Evolutionary conservation across 2,797 vertebrate genomes (phyloP).

Genomic region (Phalanger gymnotis): DNA sequence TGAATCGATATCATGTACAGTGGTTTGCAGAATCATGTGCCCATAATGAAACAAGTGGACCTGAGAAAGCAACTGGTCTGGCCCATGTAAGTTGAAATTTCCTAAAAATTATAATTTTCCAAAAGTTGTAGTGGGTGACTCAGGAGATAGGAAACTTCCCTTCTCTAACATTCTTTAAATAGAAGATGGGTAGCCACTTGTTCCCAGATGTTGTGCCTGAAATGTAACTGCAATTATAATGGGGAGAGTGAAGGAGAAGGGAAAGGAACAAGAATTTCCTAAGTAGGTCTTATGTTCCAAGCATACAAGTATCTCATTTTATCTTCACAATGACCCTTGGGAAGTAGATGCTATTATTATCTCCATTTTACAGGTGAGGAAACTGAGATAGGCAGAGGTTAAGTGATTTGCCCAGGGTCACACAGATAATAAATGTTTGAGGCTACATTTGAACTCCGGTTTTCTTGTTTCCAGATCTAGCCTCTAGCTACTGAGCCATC

Average conservation of each 20-base stretch:
- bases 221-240: not conserved
- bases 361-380: not conserved
- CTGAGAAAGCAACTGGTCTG: constrained; percentile 86
- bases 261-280: not conserved
- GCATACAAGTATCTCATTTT: not conserved
- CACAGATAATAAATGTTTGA: not conserved
- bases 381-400: not conserved
- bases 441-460: not conserved
- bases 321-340: not conserved
- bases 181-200: not conserved
- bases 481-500: not conserved
- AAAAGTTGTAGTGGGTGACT: not conserved
- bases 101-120: not conserved
- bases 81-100: constrained; percentile 88
- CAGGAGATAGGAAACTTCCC: not conserved
- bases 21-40: constrained; percentile 93
- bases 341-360: not conserved
- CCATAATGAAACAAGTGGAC: constrained; percentile 89
- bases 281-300: not conserved
- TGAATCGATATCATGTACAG: constrained; percentile 91
- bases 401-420: not conserved
- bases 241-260: not conserved
- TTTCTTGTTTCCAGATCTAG: not conserved
- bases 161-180: not conserved
- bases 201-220: not conserved